A percentile compares a stretch with the other conserved stretches of the same genome.
These are phyloP conservation scores for Lepus townsendii DNA, from an alignment of 2,797 vertebrate genomes.

Conservation along the genomic window DNA sequence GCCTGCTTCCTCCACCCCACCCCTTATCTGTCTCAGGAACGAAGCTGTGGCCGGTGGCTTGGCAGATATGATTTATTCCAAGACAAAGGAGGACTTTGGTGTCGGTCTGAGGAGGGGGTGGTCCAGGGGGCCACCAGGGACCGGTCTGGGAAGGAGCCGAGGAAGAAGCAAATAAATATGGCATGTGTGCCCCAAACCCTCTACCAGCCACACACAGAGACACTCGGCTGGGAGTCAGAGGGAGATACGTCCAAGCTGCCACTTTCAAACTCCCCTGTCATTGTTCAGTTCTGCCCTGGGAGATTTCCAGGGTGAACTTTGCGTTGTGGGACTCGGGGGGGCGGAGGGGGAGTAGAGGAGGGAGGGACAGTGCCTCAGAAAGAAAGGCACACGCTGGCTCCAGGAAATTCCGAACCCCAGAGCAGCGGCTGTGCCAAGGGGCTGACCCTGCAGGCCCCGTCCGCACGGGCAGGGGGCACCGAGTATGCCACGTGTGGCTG, in stretches of 20 bases:
- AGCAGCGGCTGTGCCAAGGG: background rate
- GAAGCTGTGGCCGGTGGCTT: background rate
- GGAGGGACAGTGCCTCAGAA: background rate
- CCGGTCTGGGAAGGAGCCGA: background rate
- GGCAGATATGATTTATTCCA: slow-evolving; percentile 34
- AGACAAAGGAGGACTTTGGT: slow-evolving; percentile 28
- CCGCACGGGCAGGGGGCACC: background rate
- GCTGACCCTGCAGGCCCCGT: background rate
- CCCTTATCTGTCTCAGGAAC: background rate
- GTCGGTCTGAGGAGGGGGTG: background rate
- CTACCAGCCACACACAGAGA: background rate
- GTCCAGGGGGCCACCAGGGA: fast-evolving
- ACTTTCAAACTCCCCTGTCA: slow-evolving; percentile 21
- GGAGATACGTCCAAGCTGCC: background rate
- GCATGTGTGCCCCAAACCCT: background rate
- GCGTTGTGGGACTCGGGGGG: background rate
- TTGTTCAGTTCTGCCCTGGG: background rate
- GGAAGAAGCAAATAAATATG: background rate
- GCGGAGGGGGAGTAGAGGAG: background rate
- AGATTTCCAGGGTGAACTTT: background rate
- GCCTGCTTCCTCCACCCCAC: background rate
- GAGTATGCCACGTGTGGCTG: no score
- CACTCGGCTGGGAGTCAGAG: background rate
- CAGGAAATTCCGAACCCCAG: background rate
- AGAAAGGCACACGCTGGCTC: background rate